Percentiles rank a stretch among this genome's conserved stretches.
These are phyloP conservation scores for Albula goreensis DNA, from an alignment of 2,113 vertebrate species.

Conservation along the genomic window DNA sequence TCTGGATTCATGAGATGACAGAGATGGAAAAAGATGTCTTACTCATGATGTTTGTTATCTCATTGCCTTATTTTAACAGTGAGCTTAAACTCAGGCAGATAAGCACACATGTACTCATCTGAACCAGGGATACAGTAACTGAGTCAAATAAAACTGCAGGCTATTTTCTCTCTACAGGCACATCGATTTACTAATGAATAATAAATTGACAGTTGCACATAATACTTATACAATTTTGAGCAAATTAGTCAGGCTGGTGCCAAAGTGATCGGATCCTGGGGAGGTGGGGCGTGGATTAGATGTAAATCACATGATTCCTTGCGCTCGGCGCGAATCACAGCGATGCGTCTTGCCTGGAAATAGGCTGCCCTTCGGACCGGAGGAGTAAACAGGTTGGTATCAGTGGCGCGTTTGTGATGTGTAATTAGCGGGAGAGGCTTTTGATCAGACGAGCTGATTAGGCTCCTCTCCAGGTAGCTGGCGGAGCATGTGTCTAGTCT, in stretches of 20 bases:
- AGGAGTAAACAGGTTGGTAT: neutral
- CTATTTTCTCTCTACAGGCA: neutral
- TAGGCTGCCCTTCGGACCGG: neutral
- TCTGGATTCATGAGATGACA: no score
- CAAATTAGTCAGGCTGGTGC: neutral
- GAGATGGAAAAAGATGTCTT: no score
- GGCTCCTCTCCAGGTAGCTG: neutral
- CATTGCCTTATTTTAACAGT: no score
- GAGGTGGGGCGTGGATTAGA: neutral
- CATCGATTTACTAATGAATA: neutral
- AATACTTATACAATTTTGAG: no score
- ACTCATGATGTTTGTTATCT: no score
- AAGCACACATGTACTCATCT: no score
- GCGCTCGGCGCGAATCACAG: neutral
- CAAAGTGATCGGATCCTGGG: neutral
- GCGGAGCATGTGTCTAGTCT: neutral
- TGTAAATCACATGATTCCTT: neutral
- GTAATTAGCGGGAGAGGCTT: neutral
- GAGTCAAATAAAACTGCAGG: neutral
- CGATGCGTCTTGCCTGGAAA: neutral
- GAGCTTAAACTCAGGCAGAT: no score
- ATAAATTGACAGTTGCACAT: neutral
- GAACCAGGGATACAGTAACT: neutral
- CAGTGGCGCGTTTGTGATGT: neutral
- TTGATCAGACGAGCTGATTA: neutral